Conservation (phyloP, 2,888 invertebrate genomes). For the Agonopterix subpropinquella region DNA sequence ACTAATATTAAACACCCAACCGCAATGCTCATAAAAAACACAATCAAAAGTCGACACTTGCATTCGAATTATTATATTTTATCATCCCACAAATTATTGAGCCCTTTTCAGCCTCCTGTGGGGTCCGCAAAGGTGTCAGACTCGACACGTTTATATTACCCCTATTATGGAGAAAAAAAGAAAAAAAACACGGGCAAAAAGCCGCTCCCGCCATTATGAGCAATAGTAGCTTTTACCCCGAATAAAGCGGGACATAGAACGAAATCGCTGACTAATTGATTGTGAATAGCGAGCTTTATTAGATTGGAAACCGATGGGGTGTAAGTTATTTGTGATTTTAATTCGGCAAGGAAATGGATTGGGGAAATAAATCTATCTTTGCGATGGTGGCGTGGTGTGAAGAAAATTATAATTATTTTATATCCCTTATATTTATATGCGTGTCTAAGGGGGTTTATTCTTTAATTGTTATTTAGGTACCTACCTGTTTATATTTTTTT, state of each 20-base stretch:
- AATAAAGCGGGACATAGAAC: slow-evolving; percentile 47
- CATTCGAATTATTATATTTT: slow-evolving; percentile 57
- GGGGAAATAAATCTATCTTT: slow-evolving; percentile 16
- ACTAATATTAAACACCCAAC: neutral
- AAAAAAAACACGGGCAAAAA: slow-evolving; percentile 42
- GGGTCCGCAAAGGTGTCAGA: slow-evolving; percentile 70
- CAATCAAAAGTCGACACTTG: slow-evolving; percentile 29
- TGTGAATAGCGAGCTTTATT: slow-evolving; percentile 49
- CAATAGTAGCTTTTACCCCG: slow-evolving; percentile 46
- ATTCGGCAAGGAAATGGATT: slow-evolving; percentile 7
- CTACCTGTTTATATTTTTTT: too few species aligned
- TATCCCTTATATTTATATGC: neutral
- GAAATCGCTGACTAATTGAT: slow-evolving; percentile 70
- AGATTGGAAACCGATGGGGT: slow-evolving; percentile 50
- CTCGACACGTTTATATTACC: slow-evolving; percentile 68
- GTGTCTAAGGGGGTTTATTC: neutral
- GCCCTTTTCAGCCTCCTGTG: slow-evolving; percentile 54
- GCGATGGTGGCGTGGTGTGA: slow-evolving; percentile 10
- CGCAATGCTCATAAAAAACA: slow-evolving; percentile 10
- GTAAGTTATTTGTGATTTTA: slow-evolving; percentile 22
- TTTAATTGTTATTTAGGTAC: too few species aligned
- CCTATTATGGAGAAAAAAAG: slow-evolving; percentile 52
- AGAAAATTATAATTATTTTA: slow-evolving; percentile 13
- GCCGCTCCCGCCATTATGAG: slow-evolving; percentile 45
- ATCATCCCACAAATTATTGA: slow-evolving; percentile 65